Evolutionary conservation across 2,888 invertebrate genomes (phyloP), one percentile per base, ranked within the genome.

Genomic region (Eupithecia subfuscata): DNA sequence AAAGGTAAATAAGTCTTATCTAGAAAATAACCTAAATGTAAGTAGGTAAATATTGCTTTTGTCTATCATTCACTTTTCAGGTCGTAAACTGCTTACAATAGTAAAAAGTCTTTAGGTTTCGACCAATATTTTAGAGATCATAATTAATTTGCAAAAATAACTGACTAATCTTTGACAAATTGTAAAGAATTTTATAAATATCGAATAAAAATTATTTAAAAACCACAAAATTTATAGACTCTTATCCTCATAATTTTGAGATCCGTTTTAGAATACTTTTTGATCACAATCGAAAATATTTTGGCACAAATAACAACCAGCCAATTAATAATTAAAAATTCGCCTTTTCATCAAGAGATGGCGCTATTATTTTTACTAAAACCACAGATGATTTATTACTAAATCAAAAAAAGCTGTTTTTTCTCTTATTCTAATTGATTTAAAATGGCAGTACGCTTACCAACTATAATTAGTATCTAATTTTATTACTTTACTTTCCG

Each of bases 191-290:
- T 18, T 18, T 64, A 8, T 18, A 60, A 60, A 25, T n/a, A 52
- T 8, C 52, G n/a, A 22, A 56, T 22, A 11, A 4, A 56, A 56
- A 3, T 22, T 8, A 56, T 11, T 22, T 56, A 25, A n/a, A 12
- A 25, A 0, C 64, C 67, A 65, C 67, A 64, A 69, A 56, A 69
- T 37, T 52, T 69, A 37, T 34, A 12, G 5, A 25, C 14, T 25
- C 56, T 22, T 12, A 22, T 48, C 22, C 34, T 60, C 56, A 64
- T 43, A 75, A 73, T 75, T 73, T 75, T 60, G 70, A 75, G 77
- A 77, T 75, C 73, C 37, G 65, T 70, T 77, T 75, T 45, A 11
- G 18, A 70, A 68, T 70, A 73, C 73, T 70, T 73, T 70, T 37
- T 67, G 16, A n/a, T 30, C 22, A 64, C 34, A 64, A 64, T 64